Conservation (phyloP, 2,797 vertebrate species). For the Tadarida brasiliensis region DNA sequence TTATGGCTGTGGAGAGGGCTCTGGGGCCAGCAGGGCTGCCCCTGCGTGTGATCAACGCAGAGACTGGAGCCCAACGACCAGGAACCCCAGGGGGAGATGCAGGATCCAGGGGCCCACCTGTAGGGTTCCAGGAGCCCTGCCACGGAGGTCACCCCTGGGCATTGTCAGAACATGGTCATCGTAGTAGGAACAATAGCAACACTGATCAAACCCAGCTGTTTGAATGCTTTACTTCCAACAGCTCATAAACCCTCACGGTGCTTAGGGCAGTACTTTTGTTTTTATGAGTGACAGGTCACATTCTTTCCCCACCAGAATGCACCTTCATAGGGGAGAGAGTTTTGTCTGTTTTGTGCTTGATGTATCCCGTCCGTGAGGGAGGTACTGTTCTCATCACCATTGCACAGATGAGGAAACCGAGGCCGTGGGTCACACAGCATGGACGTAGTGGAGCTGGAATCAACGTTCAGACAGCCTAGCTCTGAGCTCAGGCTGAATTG, state of each 20-base stretch:
- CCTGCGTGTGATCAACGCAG: rapidly evolving
- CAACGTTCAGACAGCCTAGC: not conserved
- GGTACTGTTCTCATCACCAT: not conserved
- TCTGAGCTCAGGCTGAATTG: not conserved
- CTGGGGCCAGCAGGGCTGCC: not conserved
- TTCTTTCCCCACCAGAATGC: not conserved
- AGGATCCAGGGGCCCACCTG: no score
- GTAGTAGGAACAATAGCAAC: not conserved
- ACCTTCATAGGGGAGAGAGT: not conserved
- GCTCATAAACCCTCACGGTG: not conserved
- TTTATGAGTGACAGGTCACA: not conserved
- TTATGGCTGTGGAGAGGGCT: not conserved
- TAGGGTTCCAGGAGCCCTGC: not conserved
- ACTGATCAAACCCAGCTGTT: not conserved
- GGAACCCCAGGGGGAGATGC: not conserved
- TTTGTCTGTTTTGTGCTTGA: not conserved
- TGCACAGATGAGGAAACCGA: not conserved
- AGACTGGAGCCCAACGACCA: not conserved
- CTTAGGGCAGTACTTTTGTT: not conserved
- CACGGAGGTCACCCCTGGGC: not conserved
- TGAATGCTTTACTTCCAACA: not conserved
- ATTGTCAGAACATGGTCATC: rapidly evolving
- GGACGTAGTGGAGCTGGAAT: not conserved
- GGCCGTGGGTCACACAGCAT: not conserved
- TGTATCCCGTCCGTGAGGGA: not conserved